These are phyloP conservation scores for Deroplatys truncata DNA, from an alignment of 2,888 invertebrate species.

Conservation along the genomic window DNA sequence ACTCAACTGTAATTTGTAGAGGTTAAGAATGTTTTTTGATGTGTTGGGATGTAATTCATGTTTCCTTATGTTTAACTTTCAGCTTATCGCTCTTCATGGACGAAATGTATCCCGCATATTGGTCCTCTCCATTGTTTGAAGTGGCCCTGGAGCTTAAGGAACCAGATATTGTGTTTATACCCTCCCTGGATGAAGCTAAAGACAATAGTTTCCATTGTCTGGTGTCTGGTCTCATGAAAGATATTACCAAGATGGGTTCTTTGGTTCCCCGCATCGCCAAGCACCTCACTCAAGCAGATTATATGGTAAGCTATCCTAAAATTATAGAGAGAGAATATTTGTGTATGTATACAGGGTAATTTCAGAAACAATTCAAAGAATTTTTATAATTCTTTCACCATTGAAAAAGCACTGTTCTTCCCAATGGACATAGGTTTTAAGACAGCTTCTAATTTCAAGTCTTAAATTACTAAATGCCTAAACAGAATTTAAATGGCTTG, in stretches of 20 bases:
- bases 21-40: no score
- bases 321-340: no score
- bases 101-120: constrained; percentile 1
- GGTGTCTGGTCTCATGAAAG: not conserved
- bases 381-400: no score
- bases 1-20: no score
- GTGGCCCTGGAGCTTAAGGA: not conserved
- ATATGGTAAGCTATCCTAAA: constrained; percentile 34
- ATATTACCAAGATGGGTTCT: not conserved
- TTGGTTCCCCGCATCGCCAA: not conserved
- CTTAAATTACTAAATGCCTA: no score
- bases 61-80: not conserved
- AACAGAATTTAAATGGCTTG: no score
- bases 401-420: no score
- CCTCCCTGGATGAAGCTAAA: not conserved
- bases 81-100: constrained; percentile 15
- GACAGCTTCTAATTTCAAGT: no score
- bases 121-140: not conserved
- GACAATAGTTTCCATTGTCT: not conserved
- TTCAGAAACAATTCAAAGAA: no score
- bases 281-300: constrained; percentile 40
- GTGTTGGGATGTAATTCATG: no score
- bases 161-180: not conserved
- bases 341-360: no score
- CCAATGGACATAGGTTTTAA: no score